Percentiles rank a stretch among this genome's conserved stretches.
Conservation (phyloP, 2,888 invertebrate genomes). For the Drosophila lutescens region DNA sequence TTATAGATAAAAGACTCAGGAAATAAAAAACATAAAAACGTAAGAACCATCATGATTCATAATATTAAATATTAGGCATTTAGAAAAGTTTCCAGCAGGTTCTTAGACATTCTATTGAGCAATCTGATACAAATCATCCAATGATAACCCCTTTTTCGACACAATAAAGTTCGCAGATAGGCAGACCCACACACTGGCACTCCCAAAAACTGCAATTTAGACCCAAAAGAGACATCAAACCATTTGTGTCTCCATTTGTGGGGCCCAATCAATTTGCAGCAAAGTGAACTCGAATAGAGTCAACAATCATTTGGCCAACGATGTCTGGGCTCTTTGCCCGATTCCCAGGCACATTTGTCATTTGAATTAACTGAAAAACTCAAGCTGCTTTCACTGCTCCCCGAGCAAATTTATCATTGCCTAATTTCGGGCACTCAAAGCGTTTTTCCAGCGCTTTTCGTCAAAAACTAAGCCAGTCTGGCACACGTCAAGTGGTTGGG, state of each 20-base stretch:
- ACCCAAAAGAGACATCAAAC: slow-evolving; percentile 16
- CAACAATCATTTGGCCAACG: slow-evolving; percentile 39
- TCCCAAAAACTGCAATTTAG: slow-evolving; percentile 9
- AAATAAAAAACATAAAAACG: too few relatives aligned
- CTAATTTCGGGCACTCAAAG: slow-evolving; percentile 48
- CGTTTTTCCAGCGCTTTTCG: slow-evolving; percentile 52
- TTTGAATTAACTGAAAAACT: slow-evolving; percentile 46
- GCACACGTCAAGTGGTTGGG: slow-evolving; percentile 31
- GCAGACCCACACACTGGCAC: background rate
- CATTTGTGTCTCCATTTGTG: slow-evolving; percentile 33
- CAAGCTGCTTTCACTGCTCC: slow-evolving; percentile 35
- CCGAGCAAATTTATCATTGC: slow-evolving; percentile 68
- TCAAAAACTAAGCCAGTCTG: slow-evolving; percentile 65
- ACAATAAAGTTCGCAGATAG: background rate
- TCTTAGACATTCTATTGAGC: background rate
- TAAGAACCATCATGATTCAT: too few relatives aligned
- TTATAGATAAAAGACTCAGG: too few relatives aligned
- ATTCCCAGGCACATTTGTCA: slow-evolving; percentile 41
- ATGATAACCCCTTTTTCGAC: too few relatives aligned
- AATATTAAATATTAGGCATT: too few relatives aligned
- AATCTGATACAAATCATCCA: too few relatives aligned
- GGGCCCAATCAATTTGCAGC: slow-evolving; percentile 35
- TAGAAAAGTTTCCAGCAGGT: too few relatives aligned
- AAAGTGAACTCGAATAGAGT: slow-evolving; percentile 43
- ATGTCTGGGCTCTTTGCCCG: slow-evolving; percentile 16